Base-by-base conservation (phyloP, 1,140 invertebrate genomes). In the Battus philenor region DNA sequence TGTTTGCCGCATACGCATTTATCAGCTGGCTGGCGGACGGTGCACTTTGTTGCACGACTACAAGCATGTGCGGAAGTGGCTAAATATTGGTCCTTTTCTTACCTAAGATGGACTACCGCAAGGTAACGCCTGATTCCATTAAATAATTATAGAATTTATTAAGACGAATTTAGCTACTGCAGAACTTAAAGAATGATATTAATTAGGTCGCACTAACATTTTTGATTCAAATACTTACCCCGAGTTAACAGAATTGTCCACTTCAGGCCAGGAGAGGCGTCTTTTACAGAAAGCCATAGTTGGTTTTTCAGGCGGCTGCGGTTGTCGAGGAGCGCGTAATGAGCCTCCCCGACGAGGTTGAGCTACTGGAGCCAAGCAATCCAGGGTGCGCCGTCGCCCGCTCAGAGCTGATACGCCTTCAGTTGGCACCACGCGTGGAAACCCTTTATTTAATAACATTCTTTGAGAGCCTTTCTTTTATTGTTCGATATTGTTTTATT, bases 201-300 rank as follows among this genome's bases (percentile, higher is more conserved):
- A 24, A 24, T 24, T 24, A n/a, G 10, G n/a, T n/a, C n/a, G n/a
- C n/a, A n/a, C n/a, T n/a, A n/a, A n/a, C n/a, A n/a, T n/a, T n/a
- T n/a, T n/a, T n/a, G n/a, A 13, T 22, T 39, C 12, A 48, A 24
- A 44, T 9, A 86, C 90, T 91, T 85, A 93, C 93, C 92, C 92
- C 1, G 92, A 93, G 46, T 91, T 91, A 16, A 93, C 91, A 44
- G 92, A 90, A 61, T 91, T 91, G 67, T 94, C 92, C n/a, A 94
- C 90, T 71, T 94, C 93, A 1, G 92, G 93, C 93, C 92, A 94
- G 2, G 92, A 93, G n/a, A 91, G 87, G 31, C 92, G 86, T 18
- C 92, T 83, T 38, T 91, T 90, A 70, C 92, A 94, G 70, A 94
- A 94, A 15, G 89, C 90, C 68, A 91, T 86, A 10, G 88, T 87